Base-by-base conservation (phyloP, 2,113 vertebrate genomes). In the Himantopus leucocephalus region DNA sequence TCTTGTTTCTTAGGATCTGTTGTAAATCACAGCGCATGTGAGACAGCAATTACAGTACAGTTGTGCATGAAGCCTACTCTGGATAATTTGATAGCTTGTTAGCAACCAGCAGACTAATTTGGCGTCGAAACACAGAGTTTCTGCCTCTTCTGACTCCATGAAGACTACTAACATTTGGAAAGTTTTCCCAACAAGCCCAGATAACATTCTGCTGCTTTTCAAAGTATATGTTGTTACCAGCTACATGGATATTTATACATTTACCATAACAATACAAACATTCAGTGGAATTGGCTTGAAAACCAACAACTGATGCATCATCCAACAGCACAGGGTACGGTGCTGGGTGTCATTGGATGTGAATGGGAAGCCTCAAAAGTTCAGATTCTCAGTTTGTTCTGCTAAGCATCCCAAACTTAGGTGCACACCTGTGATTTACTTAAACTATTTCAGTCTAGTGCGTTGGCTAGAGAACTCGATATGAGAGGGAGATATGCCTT, bases 81-180 rank as follows among this genome's bases (percentile, higher is more conserved):
- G 72, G 82, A 66, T 39, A 89, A 76, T 94, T 17, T 50, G 50
- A 85, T 48, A 91, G 26, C 58, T 79, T 79, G 62, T 64, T 73
- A 94, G 45, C 41, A 81, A 67, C 53, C 37, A 62, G 43, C 45
- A 82, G 62, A 60, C 1, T 63, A 59, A 70, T 37, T 74, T 53
- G n/a, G 62, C 74, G 78, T 70, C 0, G 6, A 58, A 94, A 70
- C 20, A 77, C 24, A 45, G 29, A 71, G 35, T 66, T 92, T 62
- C 58, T 82, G 10, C 32, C 30, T 89, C 39, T 92, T 60, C 59
- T 62, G 63, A 34, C 45, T 92, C 37, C 26, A 9, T 6, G 4
- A 91, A 82, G 29, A 45, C 50, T 16, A 55, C n/a, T 8, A 83
- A 79, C 8, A 21, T 43, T 39, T 85, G 45, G 34, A 88, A 76